A percentile compares a stretch with the other conserved stretches of the same genome.
These are phyloP conservation scores for Megalops atlanticus DNA, from an alignment of 2,113 vertebrate genomes.

Conservation along the genomic window DNA sequence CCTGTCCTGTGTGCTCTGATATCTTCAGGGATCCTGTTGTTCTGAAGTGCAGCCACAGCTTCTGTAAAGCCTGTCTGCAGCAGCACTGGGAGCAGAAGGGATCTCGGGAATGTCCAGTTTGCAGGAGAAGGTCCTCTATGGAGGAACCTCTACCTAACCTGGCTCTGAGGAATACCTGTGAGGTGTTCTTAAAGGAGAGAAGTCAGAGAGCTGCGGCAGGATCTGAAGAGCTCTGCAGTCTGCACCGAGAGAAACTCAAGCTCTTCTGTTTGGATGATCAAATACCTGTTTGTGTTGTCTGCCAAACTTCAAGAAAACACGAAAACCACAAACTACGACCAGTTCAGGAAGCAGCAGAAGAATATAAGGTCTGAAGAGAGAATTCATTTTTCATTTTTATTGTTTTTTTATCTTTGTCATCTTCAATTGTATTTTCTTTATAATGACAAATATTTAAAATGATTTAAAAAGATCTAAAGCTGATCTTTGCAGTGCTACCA, in stretches of 20 bases:
- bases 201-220: background rate
- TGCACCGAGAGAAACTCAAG: constrained; percentile 13
- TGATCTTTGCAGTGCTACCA: too few species aligned
- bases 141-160: background rate
- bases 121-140: background rate
- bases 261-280: constrained; percentile 21
- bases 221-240: background rate
- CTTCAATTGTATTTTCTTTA: too few species aligned
- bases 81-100: background rate
- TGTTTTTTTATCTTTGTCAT: too few species aligned
- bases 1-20: constrained; percentile 65
- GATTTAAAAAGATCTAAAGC: too few species aligned
- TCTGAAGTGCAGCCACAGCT: constrained; percentile 72
- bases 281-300: background rate
- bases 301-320: constrained; percentile 13
- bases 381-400: too few species aligned
- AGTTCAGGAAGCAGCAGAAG: background rate
- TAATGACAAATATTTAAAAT: too few species aligned
- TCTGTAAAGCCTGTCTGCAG: constrained; percentile 50
- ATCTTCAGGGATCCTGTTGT: constrained; percentile 68
- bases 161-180: background rate
- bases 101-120: constrained; percentile 9
- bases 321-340: constrained; percentile 4
- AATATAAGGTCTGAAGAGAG: background rate
- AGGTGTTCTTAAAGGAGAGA: background rate